Conservation (phyloP, 1,140 invertebrate genomes). For the Drosophila murphyi region DNA sequence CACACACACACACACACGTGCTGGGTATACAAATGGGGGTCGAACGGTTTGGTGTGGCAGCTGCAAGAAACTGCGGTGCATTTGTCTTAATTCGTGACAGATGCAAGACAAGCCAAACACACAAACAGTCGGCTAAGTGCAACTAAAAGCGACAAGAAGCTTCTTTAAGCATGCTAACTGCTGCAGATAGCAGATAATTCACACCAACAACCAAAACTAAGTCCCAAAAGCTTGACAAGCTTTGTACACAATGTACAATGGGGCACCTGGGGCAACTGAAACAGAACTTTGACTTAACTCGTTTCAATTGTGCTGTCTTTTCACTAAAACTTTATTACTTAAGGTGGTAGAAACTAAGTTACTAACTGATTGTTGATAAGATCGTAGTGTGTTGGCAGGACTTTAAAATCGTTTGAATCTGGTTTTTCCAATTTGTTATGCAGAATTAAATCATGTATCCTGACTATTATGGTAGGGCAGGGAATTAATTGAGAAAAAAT, state of each 20-base stretch:
- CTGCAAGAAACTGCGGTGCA: constrained; percentile 49
- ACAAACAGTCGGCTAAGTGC: constrained; percentile 39
- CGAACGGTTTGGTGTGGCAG: neutral
- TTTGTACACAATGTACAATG: neutral
- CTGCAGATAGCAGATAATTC: constrained; percentile 3
- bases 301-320: neutral
- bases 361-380: neutral
- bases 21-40: neutral
- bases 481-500: too few species aligned
- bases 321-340: constrained; percentile 6
- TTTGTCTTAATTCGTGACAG: constrained; percentile 78
- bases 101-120: constrained; percentile 64
- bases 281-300: constrained; percentile 22
- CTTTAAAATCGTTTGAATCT: too few species aligned
- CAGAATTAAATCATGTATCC: too few species aligned
- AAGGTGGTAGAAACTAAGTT: neutral
- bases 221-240: neutral
- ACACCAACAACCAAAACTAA: constrained; percentile 17
- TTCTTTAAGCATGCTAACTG: constrained; percentile 28
- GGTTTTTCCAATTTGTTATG: too few species aligned
- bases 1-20: constrained; percentile 14
- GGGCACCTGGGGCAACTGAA: constrained; percentile 7
- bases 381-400: neutral
- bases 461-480: too few species aligned
- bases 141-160: constrained; percentile 47